phyloP scores from a whole-genome alignment of 2,888 invertebrate species.

The Heliconius aoede region DNA sequence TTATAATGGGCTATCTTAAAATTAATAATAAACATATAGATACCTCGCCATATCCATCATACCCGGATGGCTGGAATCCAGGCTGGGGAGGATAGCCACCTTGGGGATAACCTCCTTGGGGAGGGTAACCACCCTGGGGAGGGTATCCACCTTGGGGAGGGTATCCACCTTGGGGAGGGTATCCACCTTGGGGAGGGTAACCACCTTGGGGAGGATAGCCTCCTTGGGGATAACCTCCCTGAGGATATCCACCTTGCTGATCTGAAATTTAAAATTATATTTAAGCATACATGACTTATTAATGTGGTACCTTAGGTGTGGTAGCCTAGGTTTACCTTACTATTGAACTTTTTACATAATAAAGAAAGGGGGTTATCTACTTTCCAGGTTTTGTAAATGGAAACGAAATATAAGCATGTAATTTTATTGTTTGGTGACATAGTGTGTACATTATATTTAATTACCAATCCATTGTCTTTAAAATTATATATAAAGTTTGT shows the following conservation, averaged over 20 bases:
- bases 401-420: too few relatives aligned
- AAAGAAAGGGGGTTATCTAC: too few relatives aligned
- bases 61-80: slow-evolving; percentile 61
- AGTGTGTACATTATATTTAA: too few relatives aligned
- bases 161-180: slow-evolving; percentile 54
- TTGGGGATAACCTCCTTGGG: slow-evolving; percentile 48
- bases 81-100: slow-evolving; percentile 58
- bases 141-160: slow-evolving; percentile 49
- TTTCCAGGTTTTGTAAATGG: too few relatives aligned
- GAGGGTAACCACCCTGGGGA: slow-evolving; percentile 19
- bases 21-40: too few relatives aligned
- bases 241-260: slow-evolving; percentile 52
- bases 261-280: slow-evolving; percentile 26
- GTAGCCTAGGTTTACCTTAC: too few relatives aligned
- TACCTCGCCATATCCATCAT: slow-evolving; percentile 71
- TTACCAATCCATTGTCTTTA: too few relatives aligned
- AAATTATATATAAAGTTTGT: too few relatives aligned
- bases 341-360: too few relatives aligned
- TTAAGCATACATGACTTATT: not conserved
- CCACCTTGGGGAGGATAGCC: slow-evolving; percentile 54
- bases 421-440: too few relatives aligned
- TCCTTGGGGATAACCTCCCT: slow-evolving; percentile 54
- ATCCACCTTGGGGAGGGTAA: slow-evolving; percentile 58
- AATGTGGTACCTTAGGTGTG: too few relatives aligned
- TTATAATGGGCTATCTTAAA: too few relatives aligned